Percentiles rank a stretch among this genome's conserved stretches.
Conservation (phyloP, 2,113 vertebrate species). For the Poeciliopsis prolifica region DNA sequence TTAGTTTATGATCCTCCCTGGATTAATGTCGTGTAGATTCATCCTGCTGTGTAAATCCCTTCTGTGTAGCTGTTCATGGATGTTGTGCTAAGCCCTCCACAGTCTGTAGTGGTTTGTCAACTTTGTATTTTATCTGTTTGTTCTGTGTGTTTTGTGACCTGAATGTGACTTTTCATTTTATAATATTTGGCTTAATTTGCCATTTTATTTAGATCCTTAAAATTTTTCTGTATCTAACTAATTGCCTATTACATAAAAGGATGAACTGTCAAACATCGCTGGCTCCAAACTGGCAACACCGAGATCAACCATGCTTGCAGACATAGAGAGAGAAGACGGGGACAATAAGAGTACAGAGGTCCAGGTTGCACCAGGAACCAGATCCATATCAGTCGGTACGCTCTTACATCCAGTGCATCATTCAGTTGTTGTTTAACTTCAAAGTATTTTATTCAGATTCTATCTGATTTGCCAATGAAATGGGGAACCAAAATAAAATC, state of each 20-base stretch:
- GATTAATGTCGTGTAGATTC: conserved; percentile 35
- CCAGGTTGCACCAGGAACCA: conserved; percentile 88
- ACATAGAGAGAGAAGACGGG: conserved; percentile 77
- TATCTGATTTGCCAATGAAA: too few relatives aligned
- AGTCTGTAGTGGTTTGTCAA: conserved; percentile 8
- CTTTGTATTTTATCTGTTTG: conserved; percentile 19
- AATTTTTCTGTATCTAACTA: background rate
- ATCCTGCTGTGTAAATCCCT: conserved; percentile 1
- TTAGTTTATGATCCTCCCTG: background rate
- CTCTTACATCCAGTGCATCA: conserved; percentile 14
- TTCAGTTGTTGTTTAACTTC: background rate
- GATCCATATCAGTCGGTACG: conserved; percentile 87
- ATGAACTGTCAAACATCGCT: conserved; percentile 90
- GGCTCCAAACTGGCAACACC: conserved; percentile 87
- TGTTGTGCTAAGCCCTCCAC: conserved; percentile 25
- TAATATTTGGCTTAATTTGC: background rate
- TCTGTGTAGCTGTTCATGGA: conserved; percentile 31
- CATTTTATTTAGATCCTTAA: background rate
- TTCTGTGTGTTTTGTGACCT: background rate
- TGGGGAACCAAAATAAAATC: too few relatives aligned
- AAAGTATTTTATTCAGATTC: too few relatives aligned
- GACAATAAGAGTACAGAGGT: conserved; percentile 88
- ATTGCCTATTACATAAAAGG: conserved; percentile 75
- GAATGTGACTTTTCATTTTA: background rate
- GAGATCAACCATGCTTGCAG: conserved; percentile 83